Conservation (phyloP, 2,888 invertebrate species). For the Drosophila ezoana region DNA sequence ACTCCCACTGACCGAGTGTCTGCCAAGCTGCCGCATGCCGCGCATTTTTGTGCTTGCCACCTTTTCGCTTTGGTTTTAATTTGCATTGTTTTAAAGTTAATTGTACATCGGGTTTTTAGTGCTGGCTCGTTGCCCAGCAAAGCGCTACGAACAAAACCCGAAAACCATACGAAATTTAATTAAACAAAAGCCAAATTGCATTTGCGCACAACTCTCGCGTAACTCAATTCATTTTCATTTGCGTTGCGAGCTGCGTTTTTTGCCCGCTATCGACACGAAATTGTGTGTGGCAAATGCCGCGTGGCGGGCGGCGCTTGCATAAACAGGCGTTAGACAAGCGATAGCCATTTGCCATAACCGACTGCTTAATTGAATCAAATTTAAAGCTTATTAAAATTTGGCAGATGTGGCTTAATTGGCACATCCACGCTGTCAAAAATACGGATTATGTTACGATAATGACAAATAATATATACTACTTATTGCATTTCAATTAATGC, state of each 20-base stretch:
- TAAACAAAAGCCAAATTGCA: slow-evolving; percentile 46
- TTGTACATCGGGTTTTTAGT: slow-evolving; percentile 36
- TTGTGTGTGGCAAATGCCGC: slow-evolving; percentile 34
- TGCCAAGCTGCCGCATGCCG: slow-evolving; percentile 51
- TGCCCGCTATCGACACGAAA: slow-evolving; percentile 27
- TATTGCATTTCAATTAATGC: background rate
- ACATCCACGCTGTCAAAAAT: background rate
- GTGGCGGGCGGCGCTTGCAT: slow-evolving; percentile 17
- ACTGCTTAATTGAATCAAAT: slow-evolving; percentile 25
- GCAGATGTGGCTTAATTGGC: slow-evolving; percentile 14
- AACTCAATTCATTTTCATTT: slow-evolving; percentile 43
- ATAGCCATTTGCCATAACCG: slow-evolving; percentile 15
- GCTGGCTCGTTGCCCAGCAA: slow-evolving; percentile 42
- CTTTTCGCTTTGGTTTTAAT: slow-evolving; percentile 13
- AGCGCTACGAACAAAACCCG: slow-evolving; percentile 6
- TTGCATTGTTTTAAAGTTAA: slow-evolving; percentile 47
- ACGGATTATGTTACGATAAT: background rate
- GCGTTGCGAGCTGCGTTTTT: slow-evolving; percentile 12
- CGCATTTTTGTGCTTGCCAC: slow-evolving; percentile 21
- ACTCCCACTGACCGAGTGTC: slow-evolving; percentile 65
- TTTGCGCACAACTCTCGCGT: slow-evolving; percentile 31
- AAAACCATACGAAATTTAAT: slow-evolving; percentile 35
- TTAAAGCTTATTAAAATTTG: slow-evolving; percentile 20
- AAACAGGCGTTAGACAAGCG: slow-evolving; percentile 24
- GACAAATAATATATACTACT: background rate